Conservation (phyloP, 2,113 vertebrate genomes). For the Myotis yumanensis region DNA sequence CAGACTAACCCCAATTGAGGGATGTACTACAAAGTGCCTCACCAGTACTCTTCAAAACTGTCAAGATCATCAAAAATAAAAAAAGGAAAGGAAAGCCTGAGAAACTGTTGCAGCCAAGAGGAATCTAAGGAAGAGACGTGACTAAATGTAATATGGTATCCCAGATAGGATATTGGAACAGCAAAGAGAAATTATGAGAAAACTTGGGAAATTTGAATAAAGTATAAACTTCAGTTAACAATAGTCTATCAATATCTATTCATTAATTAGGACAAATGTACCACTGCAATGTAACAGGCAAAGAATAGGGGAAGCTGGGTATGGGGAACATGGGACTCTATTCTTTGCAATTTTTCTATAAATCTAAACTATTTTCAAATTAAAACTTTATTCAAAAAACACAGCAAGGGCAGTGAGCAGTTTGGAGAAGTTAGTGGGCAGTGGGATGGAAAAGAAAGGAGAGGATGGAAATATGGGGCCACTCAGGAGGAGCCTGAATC, state of each 20-base stretch:
- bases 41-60: not conserved
- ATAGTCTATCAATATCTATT: not conserved
- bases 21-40: not conserved
- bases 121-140: not conserved
- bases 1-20: not conserved
- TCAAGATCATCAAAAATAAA: not conserved
- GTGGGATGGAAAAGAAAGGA: not conserved
- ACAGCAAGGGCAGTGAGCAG: not conserved
- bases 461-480: not conserved
- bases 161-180: not conserved
- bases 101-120: not conserved
- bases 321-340: not conserved
- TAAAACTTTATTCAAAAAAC: not conserved
- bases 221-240: not conserved
- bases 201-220: not conserved
- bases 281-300: not conserved
- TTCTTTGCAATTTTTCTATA: not conserved
- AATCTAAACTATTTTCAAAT: slow-evolving; percentile 9
- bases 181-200: not conserved
- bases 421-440: not conserved
- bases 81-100: not conserved
- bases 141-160: not conserved
- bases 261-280: not conserved
- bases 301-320: not conserved
- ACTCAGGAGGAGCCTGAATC: not conserved